phyloP scores from a whole-genome alignment of 2,797 vertebrate genomes.

The Sandelia bainsii region DNA sequence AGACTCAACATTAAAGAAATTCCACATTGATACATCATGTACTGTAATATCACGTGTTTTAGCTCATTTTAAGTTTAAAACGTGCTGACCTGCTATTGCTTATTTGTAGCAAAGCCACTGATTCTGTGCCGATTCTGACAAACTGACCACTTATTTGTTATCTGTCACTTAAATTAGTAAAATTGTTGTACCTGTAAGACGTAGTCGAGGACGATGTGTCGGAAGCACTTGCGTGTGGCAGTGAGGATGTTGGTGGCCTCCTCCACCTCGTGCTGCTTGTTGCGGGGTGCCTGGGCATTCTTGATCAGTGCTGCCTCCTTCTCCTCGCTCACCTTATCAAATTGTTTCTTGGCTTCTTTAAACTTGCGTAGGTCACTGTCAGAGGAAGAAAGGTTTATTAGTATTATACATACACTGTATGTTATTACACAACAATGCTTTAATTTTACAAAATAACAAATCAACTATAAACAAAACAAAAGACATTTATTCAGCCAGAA shows the following conservation, averaged over 20 bases:
- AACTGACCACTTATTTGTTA: too few relatives aligned
- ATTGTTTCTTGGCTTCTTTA: constrained; percentile 98
- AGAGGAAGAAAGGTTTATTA: constrained; percentile 4
- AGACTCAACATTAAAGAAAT: too few relatives aligned
- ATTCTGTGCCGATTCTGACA: background rate
- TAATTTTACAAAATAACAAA: background rate
- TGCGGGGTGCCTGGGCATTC: constrained; percentile 95
- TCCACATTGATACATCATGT: too few relatives aligned
- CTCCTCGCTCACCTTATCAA: constrained; percentile 98
- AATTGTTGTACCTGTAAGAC: constrained; percentile 90
- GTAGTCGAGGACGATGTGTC: constrained; percentile 97
- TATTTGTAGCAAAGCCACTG: background rate
- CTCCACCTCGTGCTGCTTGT: constrained; percentile 97
- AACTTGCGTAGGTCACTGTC: constrained; percentile 95
- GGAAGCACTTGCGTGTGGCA: constrained; percentile 96
- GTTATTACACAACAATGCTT: background rate
- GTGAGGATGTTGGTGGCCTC: constrained; percentile 95
- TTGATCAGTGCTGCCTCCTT: constrained; percentile 95
- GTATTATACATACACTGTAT: background rate
- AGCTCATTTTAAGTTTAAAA: background rate
- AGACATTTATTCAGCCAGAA: background rate
- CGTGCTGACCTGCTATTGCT: background rate
- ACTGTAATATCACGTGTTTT: too few relatives aligned
- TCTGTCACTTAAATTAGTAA: background rate
- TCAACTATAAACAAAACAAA: background rate